Base-by-base conservation (phyloP, 2,797 vertebrate genomes). In the Neomorphus geoffroyi region DNA sequence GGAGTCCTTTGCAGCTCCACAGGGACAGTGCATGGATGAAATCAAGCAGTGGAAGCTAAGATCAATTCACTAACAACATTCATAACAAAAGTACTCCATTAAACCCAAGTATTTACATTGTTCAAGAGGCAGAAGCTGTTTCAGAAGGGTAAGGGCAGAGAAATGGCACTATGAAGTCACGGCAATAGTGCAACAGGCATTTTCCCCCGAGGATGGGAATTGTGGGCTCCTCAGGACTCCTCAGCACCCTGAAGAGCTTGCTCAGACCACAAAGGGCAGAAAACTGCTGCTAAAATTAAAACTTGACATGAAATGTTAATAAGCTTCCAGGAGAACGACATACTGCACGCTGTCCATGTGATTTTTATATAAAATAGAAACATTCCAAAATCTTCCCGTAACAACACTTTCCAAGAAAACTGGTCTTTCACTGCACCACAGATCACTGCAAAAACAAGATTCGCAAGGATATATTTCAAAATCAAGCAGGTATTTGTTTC, bases 111-210 rank as follows among this genome's bases (percentile, higher is more conserved):
- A 37, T 43, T 14, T 54, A 27, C 32, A 35, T 3, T 56, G 23
- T 3, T 67, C 26, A 24, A 51, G 75, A 45, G 0, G 6, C 3
- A 73, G 74, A 19, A 53, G 56, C 27, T 37, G 26, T 18, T 86
- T 27, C 53, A n/a, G 61, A 77, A n/a, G n/a, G 24, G 5, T 17
- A 28, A 51, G 32, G 73, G 87, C 80, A 79, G 22, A 57, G 45
- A 30, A 53, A 27, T 2, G 54, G 23, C 22, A 15, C 62, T 11
- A 13, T 14, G 61, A 9, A 51, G 9, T 4, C 27, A 45, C 0
- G 7, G 46, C 2, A 54, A 60, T 0, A n/a, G 39, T 2, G 45
- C 57, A 65, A 45, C 0, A 37, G 9, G 13, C 50, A 8, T 32
- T 46, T 57, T 19, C 18, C 39, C 35, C 23, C 0, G 1, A 33